Base-by-base conservation (phyloP, 2,113 vertebrate genomes). In the Pagrus major region DNA sequence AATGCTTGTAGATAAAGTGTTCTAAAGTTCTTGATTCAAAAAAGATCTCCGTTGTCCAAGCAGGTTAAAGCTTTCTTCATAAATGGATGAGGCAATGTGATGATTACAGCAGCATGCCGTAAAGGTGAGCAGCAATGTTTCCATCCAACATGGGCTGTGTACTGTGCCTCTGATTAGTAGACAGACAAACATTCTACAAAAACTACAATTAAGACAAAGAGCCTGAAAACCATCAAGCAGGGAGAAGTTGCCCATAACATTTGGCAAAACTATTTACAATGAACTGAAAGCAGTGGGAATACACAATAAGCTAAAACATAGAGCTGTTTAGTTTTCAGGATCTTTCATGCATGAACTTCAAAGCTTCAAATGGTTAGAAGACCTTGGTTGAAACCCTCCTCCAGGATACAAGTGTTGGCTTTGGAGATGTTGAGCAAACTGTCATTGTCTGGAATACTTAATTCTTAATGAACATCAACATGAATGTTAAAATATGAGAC, bases 351-450 rank as follows among this genome's bases (percentile, higher is more conserved):
- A 0, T 71, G 41, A 66, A 79, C 37, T 41, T 68, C 56, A 69
- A 81, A 78, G 42, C 59, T 84, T 87, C 18, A 86, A 71, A 76
- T 76, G 21, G 15, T 86, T 58, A 63, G n/a, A 42, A 75, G 44
- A 42, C 89, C 81, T 83, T 81, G 41, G 65, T 74, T 90, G 86
- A 91, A 33, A 20, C 72, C 23, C 85, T 85, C 70, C 84, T 92
- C 68, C 47, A 37, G 52, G 84, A 78, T 31, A 52, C 23, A 29
- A 72, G 59, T 52, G 42, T 25, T 78, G 65, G 31, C 7, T 41
- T 75, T 52, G 7, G 21, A 72, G 27, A 70, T 18, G 6, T 54
- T 65, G 59, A 49, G 31, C 23, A 66, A 71, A 52, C 16, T 20
- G 29, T 54, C 41, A 46, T 71, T 39, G 18, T 67, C 41, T 66